Base-by-base conservation (phyloP, 2,888 invertebrate genomes). In the Yponomeuta evonymella region DNA sequence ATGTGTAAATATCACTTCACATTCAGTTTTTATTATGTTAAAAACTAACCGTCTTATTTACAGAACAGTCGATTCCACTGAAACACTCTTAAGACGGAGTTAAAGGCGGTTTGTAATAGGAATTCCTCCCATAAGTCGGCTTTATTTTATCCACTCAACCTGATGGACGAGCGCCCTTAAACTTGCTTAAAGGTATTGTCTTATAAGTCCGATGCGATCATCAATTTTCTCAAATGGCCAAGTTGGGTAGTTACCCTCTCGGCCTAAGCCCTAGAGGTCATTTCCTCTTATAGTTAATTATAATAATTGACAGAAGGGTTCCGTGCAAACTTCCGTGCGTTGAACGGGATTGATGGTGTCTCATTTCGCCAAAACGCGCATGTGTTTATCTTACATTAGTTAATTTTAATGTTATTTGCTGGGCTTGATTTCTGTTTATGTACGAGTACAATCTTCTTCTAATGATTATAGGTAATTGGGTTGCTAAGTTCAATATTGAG, bases 261-360 rank as follows among this genome's bases (percentile, higher is more conserved):
- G 72, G 78, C 78, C 74, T 79, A 85, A 85, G 80, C 88, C 89
- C 85, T 78, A 85, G 88, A 89, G 90, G 90, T 89, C 90, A 90
- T 85, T 90, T 89, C 89, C 89, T 87, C 86, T 87, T 82, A 84
- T 83, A 88, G 87, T 91, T 90, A 91, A 90, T 90, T 90, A 90
- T 90, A 85, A 88, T 90, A 90, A 90, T 90, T 89, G 88, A 85
- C 79, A 79, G 81, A 83, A 83, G 83, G 85, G 81, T 79, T 83
- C 77, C 68, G 58, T 48, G 48, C 65, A 23, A 23, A 65, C 48
- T 67, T 67, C 67, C 67, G 2, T n/a, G n/a, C 6, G n/a, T 67
- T 43, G 67, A 43, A n/a, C 33, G 43, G 36, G 67, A 67, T 67
- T 67, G 3, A 58, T 58, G 51, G 51, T 58, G 12, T 12, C 51